A percentile compares a stretch with the other conserved stretches of the same genome.
These are phyloP conservation scores for Enteromius afrohamiltoni DNA, from an alignment of 2,797 vertebrate genomes.

Conservation along the genomic window DNA sequence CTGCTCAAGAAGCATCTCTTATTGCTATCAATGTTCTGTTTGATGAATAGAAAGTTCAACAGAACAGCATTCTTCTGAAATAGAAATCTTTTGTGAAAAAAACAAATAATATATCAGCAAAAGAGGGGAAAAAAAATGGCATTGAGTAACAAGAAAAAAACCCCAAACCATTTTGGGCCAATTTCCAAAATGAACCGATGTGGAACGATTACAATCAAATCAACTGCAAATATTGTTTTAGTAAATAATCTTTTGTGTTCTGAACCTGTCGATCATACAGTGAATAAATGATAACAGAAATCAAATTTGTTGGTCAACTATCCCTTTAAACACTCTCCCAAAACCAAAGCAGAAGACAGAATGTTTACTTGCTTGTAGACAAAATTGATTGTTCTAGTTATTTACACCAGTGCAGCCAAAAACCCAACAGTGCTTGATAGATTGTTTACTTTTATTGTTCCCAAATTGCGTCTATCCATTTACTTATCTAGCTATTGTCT, in stretches of 20 bases:
- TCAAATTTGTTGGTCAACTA: background rate
- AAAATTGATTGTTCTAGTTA: constrained; percentile 2
- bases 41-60: background rate
- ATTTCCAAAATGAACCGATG: background rate
- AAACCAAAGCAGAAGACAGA: background rate
- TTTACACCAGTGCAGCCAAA: background rate
- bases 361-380: background rate
- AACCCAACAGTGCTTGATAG: constrained; percentile 3
- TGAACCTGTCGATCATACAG: background rate
- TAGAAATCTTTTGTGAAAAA: background rate
- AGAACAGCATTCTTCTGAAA: background rate
- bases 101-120: background rate
- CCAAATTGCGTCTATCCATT: constrained; percentile 1
- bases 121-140: background rate
- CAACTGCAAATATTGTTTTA: background rate
- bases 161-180: background rate
- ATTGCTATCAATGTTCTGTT: background rate
- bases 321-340: background rate
- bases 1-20: background rate
- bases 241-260: background rate
- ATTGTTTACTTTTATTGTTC: constrained; percentile 1
- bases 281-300: background rate
- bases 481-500: constrained; percentile 1
- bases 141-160: background rate
- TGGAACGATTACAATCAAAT: background rate